Base-by-base conservation (phyloP, 1,140 invertebrate species). In the Harpegnathos saltator region DNA sequence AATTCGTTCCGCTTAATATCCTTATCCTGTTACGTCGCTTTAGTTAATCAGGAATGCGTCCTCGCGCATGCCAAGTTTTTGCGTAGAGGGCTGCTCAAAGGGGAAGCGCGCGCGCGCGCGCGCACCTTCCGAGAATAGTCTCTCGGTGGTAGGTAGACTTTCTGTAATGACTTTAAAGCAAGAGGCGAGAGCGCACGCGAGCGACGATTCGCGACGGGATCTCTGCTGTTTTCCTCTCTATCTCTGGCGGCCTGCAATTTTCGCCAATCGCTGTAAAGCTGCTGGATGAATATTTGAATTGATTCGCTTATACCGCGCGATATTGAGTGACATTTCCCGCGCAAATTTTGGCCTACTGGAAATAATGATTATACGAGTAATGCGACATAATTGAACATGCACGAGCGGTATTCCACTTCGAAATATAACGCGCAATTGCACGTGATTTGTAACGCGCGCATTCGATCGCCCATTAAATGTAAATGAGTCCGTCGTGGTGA, bases 1-100 rank as follows among this genome's bases (percentile, higher is more conserved):
- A 80, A 80, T 80, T 80, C 65, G 65, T 80, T 80, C 54, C 24
- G 17, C 75, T 71, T 80, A 80, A 71, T 59, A 80, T 71, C 52
- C 52, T 80, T 80, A 80, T 69, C 54, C 75, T 54, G 17, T 29
- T 80, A 54, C 22, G 22, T 71, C 52, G 75, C n/a, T 71, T 80
- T 71, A 48, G 33, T 80, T 80, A 80, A 71, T 48, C 65, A 71
- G 58, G 75, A 50, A 71, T 59, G 33, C 75, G 17, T 22, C 14
- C 14, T 3, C 22, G 29, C 26, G 15, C 44, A 24, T 58, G 12
- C 59, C 24, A 22, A 62, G 58, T 75, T 33, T 75, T 62, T 29
- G 44, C 59, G n/a, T 17, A 3, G 15, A 17, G 54, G 54, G 19
- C 50, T 29, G 44, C 59, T 24, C 24, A 9, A 17, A 22, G 54